Conservation (phyloP, 2,888 invertebrate genomes). For the Elegia similella region DNA sequence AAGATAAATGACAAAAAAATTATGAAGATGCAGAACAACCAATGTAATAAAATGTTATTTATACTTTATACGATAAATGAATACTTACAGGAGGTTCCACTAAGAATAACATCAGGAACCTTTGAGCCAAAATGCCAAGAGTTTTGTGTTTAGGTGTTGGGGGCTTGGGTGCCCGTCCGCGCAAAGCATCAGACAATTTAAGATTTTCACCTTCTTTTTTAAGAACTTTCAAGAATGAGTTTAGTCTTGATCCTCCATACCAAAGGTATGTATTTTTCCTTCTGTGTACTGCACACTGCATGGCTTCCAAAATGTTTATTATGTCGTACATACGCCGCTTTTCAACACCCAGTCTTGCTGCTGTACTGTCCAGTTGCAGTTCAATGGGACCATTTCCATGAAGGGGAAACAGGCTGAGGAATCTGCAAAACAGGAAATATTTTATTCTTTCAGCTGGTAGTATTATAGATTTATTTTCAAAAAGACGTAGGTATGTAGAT, state of each 20-base stretch:
- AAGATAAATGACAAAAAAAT: slow-evolving; percentile 30
- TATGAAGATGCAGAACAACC: background rate
- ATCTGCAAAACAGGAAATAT: slow-evolving; percentile 54
- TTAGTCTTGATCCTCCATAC: slow-evolving; percentile 85
- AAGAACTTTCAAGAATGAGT: slow-evolving; percentile 81
- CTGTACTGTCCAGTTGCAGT: slow-evolving; percentile 84
- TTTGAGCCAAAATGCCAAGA: slow-evolving; percentile 85
- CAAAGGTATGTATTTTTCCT: slow-evolving; percentile 86
- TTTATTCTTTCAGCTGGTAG: too few species aligned
- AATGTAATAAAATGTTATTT: background rate
- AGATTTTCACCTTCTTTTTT: slow-evolving; percentile 82
- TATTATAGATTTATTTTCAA: too few species aligned
- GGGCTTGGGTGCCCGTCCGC: slow-evolving; percentile 70
- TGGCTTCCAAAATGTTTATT: slow-evolving; percentile 87
- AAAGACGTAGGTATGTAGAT: too few species aligned
- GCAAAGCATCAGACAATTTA: slow-evolving; percentile 75
- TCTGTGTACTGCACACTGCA: slow-evolving; percentile 85
- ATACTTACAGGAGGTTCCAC: slow-evolving; percentile 83
- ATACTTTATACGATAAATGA: background rate
- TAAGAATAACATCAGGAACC: slow-evolving; percentile 87
- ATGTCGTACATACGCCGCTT: slow-evolving; percentile 88
- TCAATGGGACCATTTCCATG: slow-evolving; percentile 72
- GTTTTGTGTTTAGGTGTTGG: slow-evolving; percentile 84
- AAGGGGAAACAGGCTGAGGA: slow-evolving; percentile 79
- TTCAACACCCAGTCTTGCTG: slow-evolving; percentile 83